Conservation (phyloP, 1,140 invertebrate genomes). For the Drosophila lini region DNA sequence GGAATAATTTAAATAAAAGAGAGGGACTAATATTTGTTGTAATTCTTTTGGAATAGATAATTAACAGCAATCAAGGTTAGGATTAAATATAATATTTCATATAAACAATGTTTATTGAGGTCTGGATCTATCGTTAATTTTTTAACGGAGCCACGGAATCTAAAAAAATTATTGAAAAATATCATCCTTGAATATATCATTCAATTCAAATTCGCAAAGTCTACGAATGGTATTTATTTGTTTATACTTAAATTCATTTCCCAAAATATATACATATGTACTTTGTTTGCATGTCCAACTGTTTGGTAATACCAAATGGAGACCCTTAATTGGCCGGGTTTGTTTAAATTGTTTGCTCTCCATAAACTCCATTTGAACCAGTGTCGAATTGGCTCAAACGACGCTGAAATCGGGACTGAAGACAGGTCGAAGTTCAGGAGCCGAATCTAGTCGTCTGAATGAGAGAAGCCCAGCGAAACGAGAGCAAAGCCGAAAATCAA, state of each 20-base stretch:
- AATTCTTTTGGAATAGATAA: not conserved
- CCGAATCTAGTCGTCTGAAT: not conserved
- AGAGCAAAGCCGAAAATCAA: slow-evolving; percentile 7
- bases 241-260: not conserved
- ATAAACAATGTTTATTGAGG: too few species aligned
- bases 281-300: not conserved
- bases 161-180: not conserved
- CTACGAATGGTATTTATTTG: not conserved
- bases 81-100: not conserved
- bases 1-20: not conserved
- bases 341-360: slow-evolving; percentile 6
- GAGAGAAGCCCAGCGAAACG: slow-evolving; percentile 6
- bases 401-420: slow-evolving; percentile 33
- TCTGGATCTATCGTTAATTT: not conserved
- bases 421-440: slow-evolving; percentile 7
- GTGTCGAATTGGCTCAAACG: slow-evolving; percentile 13
- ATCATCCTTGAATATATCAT: too few species aligned
- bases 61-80: not conserved
- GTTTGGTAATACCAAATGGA: slow-evolving; percentile 1
- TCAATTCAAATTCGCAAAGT: not conserved
- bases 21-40: not conserved
- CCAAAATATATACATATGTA: not conserved
- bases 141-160: not conserved
- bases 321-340: slow-evolving; percentile 9
- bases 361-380: not conserved